phyloP scores from a whole-genome alignment of 1,140 invertebrate genomes.

The Pseudomyrmex concolor region DNA sequence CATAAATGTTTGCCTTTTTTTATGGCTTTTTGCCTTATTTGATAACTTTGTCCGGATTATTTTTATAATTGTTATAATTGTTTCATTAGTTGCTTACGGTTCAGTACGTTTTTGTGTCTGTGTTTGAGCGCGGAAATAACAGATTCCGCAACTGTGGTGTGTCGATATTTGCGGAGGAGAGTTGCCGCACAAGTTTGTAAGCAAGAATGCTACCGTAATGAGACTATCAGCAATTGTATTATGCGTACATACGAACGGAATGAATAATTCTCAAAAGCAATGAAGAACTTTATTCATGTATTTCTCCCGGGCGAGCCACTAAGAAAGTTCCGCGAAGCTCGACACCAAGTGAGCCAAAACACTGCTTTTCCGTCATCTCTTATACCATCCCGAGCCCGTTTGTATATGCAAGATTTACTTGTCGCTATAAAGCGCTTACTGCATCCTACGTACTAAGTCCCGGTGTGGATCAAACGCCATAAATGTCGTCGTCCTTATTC shows the following conservation, averaged over 20 bases:
- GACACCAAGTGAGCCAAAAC: slow-evolving; percentile 19
- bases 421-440: slow-evolving; percentile 63
- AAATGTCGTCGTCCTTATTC: slow-evolving; percentile 58
- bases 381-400: slow-evolving; percentile 4
- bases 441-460: slow-evolving; percentile 36
- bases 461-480: slow-evolving; percentile 43
- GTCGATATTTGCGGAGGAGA: no score
- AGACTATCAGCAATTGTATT: slow-evolving; percentile 17
- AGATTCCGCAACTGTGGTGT: no score
- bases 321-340: slow-evolving; percentile 65
- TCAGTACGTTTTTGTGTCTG: no score
- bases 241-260: slow-evolving; percentile 17
- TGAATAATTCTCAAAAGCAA: slow-evolving; percentile 9
- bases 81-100: no score
- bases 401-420: slow-evolving; percentile 59
- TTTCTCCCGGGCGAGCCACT: slow-evolving; percentile 14
- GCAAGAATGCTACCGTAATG: slow-evolving; percentile 10
- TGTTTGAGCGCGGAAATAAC: no score
- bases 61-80: no score
- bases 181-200: not conserved
- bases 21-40: no score
- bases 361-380: slow-evolving; percentile 24
- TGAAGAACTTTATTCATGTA: slow-evolving; percentile 20
- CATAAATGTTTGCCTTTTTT: no score
- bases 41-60: no score